Evolutionary conservation across 2,113 vertebrate genomes (phyloP).

Genomic region (Otus sunia): DNA sequence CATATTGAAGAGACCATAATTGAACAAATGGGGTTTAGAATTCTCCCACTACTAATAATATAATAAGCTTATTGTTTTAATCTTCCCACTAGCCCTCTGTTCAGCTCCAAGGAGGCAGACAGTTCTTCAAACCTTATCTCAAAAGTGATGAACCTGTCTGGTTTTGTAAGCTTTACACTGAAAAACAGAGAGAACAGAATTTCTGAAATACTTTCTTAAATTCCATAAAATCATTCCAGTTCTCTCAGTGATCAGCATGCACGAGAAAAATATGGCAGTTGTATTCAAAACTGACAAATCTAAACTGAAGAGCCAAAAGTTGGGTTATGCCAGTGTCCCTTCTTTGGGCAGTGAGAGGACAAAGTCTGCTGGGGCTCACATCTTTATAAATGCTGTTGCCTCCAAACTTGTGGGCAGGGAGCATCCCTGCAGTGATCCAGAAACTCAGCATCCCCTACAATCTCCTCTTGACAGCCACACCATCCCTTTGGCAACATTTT

Average conservation of each 20-base stretch:
- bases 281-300: background rate
- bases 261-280: background rate
- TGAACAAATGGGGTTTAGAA: conserved; percentile 61
- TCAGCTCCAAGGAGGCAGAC: conserved; percentile 38
- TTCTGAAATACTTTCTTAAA: background rate
- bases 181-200: background rate
- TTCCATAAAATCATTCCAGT: background rate
- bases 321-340: background rate
- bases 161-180: background rate
- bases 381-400: background rate
- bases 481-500: background rate
- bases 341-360: background rate
- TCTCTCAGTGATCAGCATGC: background rate
- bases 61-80: conserved; percentile 59
- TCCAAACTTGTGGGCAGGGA: background rate
- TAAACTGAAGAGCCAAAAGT: background rate
- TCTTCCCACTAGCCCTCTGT: conserved; percentile 30
- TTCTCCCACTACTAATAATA: conserved; percentile 56
- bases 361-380: background rate
- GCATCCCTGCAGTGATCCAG: background rate
- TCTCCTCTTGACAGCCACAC: background rate
- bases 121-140: conserved; percentile 38
- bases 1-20: conserved; percentile 55
- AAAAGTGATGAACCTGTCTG: background rate
- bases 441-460: background rate